Base-by-base conservation (phyloP, 1,140 invertebrate genomes). In the Caenorhabditis tropicalis region DNA sequence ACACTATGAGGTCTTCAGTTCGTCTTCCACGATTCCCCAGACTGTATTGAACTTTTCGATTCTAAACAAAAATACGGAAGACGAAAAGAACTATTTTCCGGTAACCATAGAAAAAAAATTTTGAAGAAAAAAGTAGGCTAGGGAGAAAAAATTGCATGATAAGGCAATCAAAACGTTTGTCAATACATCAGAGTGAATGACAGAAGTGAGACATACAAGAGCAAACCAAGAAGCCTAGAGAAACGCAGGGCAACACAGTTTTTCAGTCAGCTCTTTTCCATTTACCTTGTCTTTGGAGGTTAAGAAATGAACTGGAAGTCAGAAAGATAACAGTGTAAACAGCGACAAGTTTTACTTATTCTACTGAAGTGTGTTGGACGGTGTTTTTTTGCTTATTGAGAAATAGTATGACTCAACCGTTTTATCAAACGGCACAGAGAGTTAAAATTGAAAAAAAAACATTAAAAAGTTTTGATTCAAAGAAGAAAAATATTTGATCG, bases 131-230 rank as follows among this genome's bases (percentile, higher is more conserved):
- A 60, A 60, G 31, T 29, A 36, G n/a, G 15, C 21, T 21, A 36
- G 31, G 5, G 19, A 16, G n/a, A 16, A n/a, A 74, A 12, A 43
- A n/a, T 24, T n/a, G n/a, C 65, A 21, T 43, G 65, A 74, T 74
- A 74, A 74, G 65, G 58, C 58, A 65, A 65, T 65, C 58, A 27
- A 27, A 65, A 65, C 65, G 29, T 46, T 46, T 74, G 65, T 74
- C 65, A 74, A 74, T 74, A 74, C 43, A 74, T 74, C 65, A 74
- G 65, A 74, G n/a, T 39, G 36, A 74, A 43, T 74, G 65, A 74
- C 65, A 74, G 9, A 43, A n/a, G 33, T 21, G 33, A 16, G 21
- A 43, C 36, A 43, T 74, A 9, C 19, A 15, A 74, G 36, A 74
- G 36, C 24, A 5, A 2, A 15, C 7, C 21, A 9, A 39, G n/a